Conservation (phyloP, 2,113 vertebrate genomes). For the Lepisosteus oculatus region DNA sequence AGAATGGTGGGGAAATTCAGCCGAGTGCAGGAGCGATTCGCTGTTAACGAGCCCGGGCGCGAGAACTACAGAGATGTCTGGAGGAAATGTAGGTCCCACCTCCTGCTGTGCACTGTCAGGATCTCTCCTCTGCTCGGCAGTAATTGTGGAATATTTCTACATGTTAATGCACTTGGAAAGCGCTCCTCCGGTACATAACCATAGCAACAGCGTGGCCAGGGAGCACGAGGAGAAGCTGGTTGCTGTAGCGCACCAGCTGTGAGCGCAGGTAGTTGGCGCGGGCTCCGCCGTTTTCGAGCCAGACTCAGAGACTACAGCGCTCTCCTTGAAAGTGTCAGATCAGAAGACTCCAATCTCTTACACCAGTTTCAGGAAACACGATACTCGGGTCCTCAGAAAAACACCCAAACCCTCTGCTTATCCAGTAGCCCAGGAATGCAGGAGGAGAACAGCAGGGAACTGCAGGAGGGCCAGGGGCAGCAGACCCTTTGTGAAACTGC, state of each 20-base stretch:
- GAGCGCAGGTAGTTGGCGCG: not conserved
- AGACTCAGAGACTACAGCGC: too few species aligned
- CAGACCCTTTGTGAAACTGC: too few species aligned
- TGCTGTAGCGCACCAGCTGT: conserved; percentile 17
- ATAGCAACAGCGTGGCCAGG: conserved; percentile 46
- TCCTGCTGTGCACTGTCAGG: conserved; percentile 42
- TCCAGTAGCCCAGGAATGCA: too few species aligned
- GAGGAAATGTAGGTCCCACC: conserved; percentile 26
- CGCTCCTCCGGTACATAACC: conserved; percentile 43
- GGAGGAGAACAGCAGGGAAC: too few species aligned
- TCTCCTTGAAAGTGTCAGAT: too few species aligned
- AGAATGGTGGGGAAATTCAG: too few species aligned
- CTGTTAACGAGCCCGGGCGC: not conserved
- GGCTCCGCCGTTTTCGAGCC: not conserved
- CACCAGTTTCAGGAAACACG: too few species aligned
- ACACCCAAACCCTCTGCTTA: too few species aligned
- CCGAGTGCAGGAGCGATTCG: too few species aligned
- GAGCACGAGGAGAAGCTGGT: conserved; percentile 23
- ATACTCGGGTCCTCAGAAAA: too few species aligned
- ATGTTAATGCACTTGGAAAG: conserved; percentile 42
- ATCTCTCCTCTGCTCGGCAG: conserved; percentile 32
- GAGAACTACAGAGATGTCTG: conserved; percentile 34
- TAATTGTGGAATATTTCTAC: conserved; percentile 51
- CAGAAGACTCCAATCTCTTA: too few species aligned
- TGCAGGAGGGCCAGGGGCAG: too few species aligned